phyloP scores from a whole-genome alignment of 2,113 vertebrate genomes.

The Saimiri boliviensis region DNA sequence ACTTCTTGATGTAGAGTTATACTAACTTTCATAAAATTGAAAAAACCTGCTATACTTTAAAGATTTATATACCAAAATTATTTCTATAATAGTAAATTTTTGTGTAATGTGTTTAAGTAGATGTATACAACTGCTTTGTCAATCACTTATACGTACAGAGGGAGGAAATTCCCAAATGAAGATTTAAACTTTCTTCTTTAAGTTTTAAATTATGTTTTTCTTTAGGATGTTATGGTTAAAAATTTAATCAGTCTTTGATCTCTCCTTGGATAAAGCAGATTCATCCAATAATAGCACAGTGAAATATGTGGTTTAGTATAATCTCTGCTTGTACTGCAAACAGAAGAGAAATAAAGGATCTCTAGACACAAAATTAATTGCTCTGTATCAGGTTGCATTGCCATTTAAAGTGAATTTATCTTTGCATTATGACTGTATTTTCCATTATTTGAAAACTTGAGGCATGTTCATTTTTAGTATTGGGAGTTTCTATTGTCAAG shows the following conservation, averaged over 20 bases:
- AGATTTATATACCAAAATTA: no score
- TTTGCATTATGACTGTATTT: slow-evolving; percentile 15
- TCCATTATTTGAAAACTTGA: slow-evolving; percentile 14
- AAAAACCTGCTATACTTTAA: no score
- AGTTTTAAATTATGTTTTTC: not conserved
- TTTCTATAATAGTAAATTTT: no score
- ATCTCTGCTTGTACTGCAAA: not conserved
- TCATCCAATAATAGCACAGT: not conserved
- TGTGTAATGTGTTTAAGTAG: not conserved
- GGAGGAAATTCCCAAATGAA: not conserved
- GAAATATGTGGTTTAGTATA: slow-evolving; percentile 36
- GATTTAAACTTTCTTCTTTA: slow-evolving; percentile 1
- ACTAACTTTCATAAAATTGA: no score
- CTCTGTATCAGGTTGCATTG: not conserved
- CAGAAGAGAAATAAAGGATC: slow-evolving; percentile 26
- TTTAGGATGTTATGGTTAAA: slow-evolving; percentile 30
- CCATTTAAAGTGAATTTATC: slow-evolving; percentile 30
- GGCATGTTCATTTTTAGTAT: not conserved
- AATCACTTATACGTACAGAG: not conserved
- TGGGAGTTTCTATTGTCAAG: slow-evolving; percentile 3
- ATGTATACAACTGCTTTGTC: not conserved
- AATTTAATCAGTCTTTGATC: slow-evolving; percentile 16
- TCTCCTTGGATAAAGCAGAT: not conserved
- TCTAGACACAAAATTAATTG: slow-evolving; percentile 16
- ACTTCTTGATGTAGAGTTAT: no score